These are phyloP conservation scores for Griposia aprilina DNA, from an alignment of 2,888 invertebrate genomes.

Conservation along the genomic window DNA sequence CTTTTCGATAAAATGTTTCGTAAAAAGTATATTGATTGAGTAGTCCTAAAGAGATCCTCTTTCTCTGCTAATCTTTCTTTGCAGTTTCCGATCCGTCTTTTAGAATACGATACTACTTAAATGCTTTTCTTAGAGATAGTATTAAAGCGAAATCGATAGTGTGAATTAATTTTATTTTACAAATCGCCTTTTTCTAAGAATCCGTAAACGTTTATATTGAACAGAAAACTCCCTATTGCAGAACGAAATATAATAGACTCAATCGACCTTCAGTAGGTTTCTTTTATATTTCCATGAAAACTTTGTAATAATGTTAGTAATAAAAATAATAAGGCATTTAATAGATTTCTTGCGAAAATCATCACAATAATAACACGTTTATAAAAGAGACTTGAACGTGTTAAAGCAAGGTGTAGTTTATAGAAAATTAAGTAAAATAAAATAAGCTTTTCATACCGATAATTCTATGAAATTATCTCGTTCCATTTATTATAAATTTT, in stretches of 20 bases:
- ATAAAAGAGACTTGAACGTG: conserved; percentile 15
- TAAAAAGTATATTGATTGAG: conserved; percentile 2
- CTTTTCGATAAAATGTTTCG: neutral
- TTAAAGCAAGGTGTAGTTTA: conserved; percentile 34
- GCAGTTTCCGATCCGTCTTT: neutral
- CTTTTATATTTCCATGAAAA: conserved; percentile 14
- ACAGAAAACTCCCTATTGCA: neutral
- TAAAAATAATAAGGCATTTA: conserved; percentile 5
- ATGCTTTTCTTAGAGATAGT: neutral
- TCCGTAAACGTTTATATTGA: neutral
- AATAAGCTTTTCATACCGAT: conserved; percentile 50
- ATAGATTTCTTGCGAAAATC: conserved; percentile 34
- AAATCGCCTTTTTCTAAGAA: neutral
- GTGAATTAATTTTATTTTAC: neutral
- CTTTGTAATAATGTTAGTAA: neutral
- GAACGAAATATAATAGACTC: neutral
- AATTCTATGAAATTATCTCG: conserved; percentile 59
- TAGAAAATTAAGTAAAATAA: conserved; percentile 56
- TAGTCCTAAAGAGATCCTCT: neutral
- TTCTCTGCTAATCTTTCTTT: neutral
- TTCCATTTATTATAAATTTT: conserved; percentile 63
- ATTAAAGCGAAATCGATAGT: neutral
- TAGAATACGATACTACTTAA: conserved; percentile 1
- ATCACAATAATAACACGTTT: conserved; percentile 21
- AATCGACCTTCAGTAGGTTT: neutral